phyloP scores from a whole-genome alignment of 2,888 invertebrate species.

The Acrobasis repandana region DNA sequence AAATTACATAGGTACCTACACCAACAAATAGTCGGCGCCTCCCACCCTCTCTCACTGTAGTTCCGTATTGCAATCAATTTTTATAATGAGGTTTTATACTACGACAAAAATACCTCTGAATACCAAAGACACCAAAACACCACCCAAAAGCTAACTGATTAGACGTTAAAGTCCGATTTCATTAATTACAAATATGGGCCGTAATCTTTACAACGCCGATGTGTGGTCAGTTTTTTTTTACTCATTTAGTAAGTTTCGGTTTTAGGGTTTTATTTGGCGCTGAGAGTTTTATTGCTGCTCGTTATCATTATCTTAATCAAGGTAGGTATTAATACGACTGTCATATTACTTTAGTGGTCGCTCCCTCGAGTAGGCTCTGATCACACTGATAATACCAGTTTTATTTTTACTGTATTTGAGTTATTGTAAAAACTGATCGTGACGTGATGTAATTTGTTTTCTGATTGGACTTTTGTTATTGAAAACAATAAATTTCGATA shows the following conservation, averaged over 20 bases:
- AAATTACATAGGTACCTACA: no score
- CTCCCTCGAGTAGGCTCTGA: conserved; percentile 36
- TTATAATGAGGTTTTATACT: no score
- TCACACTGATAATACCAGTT: conserved; percentile 40
- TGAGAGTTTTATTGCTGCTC: conserved; percentile 58
- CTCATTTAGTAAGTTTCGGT: conserved; percentile 43
- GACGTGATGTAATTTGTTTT: neutral
- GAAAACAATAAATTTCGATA: neutral
- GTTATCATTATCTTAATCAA: conserved; percentile 74
- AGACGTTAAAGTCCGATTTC: conserved; percentile 64
- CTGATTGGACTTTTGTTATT: neutral
- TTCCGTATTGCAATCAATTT: no score
- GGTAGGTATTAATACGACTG: conserved; percentile 65
- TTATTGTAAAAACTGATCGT: conserved; percentile 8
- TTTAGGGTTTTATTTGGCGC: conserved; percentile 56
- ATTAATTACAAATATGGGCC: conserved; percentile 72
- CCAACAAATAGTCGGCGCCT: no score
- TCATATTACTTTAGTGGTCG: conserved; percentile 60
- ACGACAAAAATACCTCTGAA: neutral
- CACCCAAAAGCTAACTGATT: conserved; percentile 54
- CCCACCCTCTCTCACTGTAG: no score
- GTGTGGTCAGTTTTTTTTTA: conserved; percentile 47
- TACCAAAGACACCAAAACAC: conserved; percentile 61
- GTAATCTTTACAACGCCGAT: conserved; percentile 69
- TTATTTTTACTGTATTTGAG: conserved; percentile 34